Evolutionary conservation across 2,113 vertebrate species (phyloP).

Genomic region (Dissostichus mawsoni): DNA sequence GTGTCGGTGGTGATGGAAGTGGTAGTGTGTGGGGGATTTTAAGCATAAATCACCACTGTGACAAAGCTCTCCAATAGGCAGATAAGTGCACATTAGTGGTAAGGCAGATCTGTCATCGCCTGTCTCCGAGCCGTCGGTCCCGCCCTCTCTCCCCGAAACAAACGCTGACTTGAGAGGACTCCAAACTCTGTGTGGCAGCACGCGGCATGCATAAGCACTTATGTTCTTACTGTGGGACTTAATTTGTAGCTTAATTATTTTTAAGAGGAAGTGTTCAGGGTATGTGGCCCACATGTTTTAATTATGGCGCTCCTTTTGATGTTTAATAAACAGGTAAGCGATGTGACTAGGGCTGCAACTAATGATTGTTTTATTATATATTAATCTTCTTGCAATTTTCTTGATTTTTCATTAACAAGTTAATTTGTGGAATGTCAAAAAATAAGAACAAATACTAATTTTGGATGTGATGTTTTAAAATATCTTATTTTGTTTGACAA

Average conservation of each 20-base stretch:
- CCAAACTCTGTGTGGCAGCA: conserved; percentile 46
- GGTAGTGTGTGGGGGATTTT: conserved; percentile 65
- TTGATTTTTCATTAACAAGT: neutral
- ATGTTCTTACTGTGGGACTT: conserved; percentile 8
- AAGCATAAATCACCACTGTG: conserved; percentile 79
- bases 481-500: neutral
- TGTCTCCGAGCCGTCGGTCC: conserved; percentile 49
- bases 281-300: conserved; percentile 3
- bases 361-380: neutral
- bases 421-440: neutral
- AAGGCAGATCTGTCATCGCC: conserved; percentile 78
- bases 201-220: neutral
- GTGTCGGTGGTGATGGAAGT: conserved; percentile 67
- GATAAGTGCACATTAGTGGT: conserved; percentile 83
- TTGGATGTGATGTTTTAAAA: neutral
- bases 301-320: conserved; percentile 3
- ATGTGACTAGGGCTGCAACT: neutral
- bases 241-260: conserved; percentile 21
- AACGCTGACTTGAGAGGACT: conserved; percentile 54
- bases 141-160: conserved; percentile 36
- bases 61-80: conserved; percentile 80
- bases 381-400: neutral
- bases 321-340: neutral
- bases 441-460: neutral
- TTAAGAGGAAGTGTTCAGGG: conserved; percentile 21